Evolutionary conservation across 2,797 vertebrate genomes (phyloP).

Genomic region (Enteromius trimaculatus): DNA sequence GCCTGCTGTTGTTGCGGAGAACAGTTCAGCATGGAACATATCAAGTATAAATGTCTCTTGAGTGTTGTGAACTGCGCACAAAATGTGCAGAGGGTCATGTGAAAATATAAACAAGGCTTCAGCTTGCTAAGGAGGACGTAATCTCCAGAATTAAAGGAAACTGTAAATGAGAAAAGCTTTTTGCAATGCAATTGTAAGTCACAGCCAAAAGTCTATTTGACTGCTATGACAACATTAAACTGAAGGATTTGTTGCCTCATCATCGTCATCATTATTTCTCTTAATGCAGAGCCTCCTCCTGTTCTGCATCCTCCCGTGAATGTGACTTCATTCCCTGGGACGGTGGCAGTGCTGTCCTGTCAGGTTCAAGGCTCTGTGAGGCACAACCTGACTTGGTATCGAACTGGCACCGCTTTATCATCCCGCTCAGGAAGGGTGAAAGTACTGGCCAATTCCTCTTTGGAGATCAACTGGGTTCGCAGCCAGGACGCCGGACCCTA

Average conservation of each 20-base stretch:
- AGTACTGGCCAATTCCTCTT: constrained; percentile 76
- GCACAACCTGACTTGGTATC: constrained; percentile 88
- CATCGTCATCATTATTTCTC: not conserved
- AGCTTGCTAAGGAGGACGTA: not conserved
- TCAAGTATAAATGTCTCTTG: constrained; percentile 25
- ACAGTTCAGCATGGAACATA: not conserved
- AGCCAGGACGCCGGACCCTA: constrained; percentile 81
- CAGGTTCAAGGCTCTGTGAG: constrained; percentile 77
- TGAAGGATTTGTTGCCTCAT: not conserved
- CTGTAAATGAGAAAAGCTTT: constrained; percentile 10
- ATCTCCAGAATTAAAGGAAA: constrained; percentile 17
- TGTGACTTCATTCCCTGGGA: constrained; percentile 80
- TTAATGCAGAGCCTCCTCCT: constrained; percentile 83
- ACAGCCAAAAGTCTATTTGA: not conserved
- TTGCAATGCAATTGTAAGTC: constrained; percentile 1
- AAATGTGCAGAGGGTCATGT: constrained; percentile 21
- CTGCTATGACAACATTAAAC: constrained; percentile 5
- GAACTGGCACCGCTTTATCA: constrained; percentile 69
- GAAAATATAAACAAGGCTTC: constrained; percentile 33
- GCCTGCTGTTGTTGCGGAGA: not conserved
- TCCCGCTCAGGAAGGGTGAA: constrained; percentile 67
- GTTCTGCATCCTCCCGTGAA: constrained; percentile 77
- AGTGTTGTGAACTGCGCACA: not conserved
- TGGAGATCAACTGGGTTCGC: constrained; percentile 78
- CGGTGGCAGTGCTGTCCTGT: constrained; percentile 81